phyloP scores from a whole-genome alignment of 2,113 vertebrate genomes.

The Sinocyclocheilus maitianheensis region DNA sequence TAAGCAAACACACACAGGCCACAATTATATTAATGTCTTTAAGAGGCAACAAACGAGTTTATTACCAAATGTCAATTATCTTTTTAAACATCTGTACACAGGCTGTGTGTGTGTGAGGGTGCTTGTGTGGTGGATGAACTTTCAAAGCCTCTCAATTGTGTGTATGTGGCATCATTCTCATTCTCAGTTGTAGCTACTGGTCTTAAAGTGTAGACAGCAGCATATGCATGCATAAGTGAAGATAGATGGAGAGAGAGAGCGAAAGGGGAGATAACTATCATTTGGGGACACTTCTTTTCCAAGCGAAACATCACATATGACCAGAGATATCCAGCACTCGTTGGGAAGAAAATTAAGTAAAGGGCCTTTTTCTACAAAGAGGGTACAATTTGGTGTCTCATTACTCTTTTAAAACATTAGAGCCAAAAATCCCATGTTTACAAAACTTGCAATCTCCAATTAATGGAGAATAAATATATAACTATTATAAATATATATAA shows the following conservation, averaged over 20 bases:
- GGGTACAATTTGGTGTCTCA: background rate
- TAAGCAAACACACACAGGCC: slow-evolving; percentile 22
- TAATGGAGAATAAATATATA: no score
- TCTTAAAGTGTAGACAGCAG: slow-evolving; percentile 21
- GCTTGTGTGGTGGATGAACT: slow-evolving; percentile 3
- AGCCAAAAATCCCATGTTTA: no score
- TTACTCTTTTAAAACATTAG: background rate
- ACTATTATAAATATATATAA: no score
- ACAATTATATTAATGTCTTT: slow-evolving; percentile 42
- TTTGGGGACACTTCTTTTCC: slow-evolving; percentile 24
- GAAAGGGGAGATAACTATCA: background rate
- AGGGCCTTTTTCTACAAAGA: background rate
- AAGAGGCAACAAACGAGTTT: slow-evolving; percentile 51
- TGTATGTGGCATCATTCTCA: slow-evolving; percentile 24
- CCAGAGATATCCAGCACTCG: background rate
- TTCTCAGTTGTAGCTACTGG: background rate
- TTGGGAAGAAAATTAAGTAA: background rate
- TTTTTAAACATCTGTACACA: slow-evolving; percentile 53
- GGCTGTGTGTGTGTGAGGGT: background rate
- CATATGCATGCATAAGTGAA: slow-evolving; percentile 66
- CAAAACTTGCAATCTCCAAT: no score
- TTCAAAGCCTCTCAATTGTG: slow-evolving; percentile 4
- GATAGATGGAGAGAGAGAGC: slow-evolving; percentile 8
- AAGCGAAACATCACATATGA: slow-evolving; percentile 4
- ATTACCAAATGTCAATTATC: slow-evolving; percentile 50